Conservation (phyloP, 2,113 vertebrate genomes). For the Rhinoptilus africanus region DNA sequence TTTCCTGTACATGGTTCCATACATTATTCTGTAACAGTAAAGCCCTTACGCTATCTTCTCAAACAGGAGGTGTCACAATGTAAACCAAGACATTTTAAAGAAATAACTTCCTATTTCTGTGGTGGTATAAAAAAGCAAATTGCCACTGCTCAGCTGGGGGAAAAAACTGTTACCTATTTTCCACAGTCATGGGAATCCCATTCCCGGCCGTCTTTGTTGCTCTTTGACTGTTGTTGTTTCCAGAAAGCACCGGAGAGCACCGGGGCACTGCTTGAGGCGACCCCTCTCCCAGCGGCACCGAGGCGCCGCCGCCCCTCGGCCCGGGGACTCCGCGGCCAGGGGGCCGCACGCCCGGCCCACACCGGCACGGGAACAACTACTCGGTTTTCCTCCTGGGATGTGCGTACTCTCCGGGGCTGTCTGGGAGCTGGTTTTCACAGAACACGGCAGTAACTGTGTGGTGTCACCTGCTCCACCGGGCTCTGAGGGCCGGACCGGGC, state of each 20-base stretch:
- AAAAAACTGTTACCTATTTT: neutral
- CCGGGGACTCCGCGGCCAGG: no score
- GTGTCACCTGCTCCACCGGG: neutral
- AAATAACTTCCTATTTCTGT: neutral
- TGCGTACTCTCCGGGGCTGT: neutral
- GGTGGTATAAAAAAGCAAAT: neutral
- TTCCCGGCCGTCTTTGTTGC: neutral
- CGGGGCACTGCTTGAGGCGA: neutral
- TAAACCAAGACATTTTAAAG: neutral
- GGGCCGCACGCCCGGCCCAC: no score
- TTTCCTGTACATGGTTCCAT: neutral
- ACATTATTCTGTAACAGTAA: neutral
- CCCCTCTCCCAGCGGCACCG: neutral
- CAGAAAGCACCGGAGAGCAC: neutral
- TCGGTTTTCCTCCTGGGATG: no score
- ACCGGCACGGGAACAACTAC: neutral
- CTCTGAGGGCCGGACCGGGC: neutral
- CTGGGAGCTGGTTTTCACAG: neutral
- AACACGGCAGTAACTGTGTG: fast-evolving
- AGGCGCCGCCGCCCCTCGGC: neutral
- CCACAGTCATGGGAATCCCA: neutral
- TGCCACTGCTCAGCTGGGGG: neutral
- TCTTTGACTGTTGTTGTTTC: neutral
- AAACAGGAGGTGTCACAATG: neutral
- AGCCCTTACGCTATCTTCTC: neutral